These are phyloP conservation scores for Lytechinus variegatus DNA, from an alignment of 35 echinoderm and acorn worm species.

Conservation along the genomic window DNA sequence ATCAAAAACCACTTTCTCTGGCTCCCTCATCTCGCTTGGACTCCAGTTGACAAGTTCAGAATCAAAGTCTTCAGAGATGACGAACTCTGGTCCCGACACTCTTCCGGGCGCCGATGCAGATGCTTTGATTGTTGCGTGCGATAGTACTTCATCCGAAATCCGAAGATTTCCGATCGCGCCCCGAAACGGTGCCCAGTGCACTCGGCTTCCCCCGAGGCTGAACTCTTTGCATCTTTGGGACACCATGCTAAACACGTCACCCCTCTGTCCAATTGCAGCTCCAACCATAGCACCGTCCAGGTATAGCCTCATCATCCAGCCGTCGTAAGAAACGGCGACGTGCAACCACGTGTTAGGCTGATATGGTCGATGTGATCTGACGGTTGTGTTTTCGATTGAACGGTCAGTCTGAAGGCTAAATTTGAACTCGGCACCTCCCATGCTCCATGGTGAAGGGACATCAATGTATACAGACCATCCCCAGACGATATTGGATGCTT, in stretches of 20 bases:
- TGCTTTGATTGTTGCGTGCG: constrained; percentile 64
- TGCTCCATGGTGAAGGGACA: not conserved
- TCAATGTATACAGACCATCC: constrained; percentile 84
- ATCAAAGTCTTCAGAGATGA: constrained; percentile 64
- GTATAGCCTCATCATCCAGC: constrained; percentile 69
- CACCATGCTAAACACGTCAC: constrained; percentile 72
- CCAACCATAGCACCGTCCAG: constrained; percentile 88
- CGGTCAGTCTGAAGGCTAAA: constrained; percentile 80
- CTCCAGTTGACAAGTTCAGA: constrained; percentile 64
- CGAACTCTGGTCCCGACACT: not conserved
- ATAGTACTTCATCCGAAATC: constrained; percentile 44
- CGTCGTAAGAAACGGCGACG: constrained; percentile 84
- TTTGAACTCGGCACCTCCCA: constrained; percentile 61
- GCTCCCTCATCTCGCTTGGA: constrained; percentile 49
- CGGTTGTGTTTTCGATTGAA: constrained; percentile 47
- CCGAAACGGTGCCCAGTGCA: constrained; percentile 55
- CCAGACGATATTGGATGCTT: constrained; percentile 28
- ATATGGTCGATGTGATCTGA: constrained; percentile 56
- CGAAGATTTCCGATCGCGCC: constrained; percentile 70
- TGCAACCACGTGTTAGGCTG: constrained; percentile 78
- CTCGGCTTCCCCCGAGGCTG: constrained; percentile 71
- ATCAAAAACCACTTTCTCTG: constrained; percentile 47
- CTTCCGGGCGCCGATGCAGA: constrained; percentile 17
- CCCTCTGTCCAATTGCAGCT: constrained; percentile 59
- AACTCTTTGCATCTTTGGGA: constrained; percentile 80